A percentile compares a stretch with the other conserved stretches of the same genome.
These are phyloP conservation scores for Pangasianodon hypophthalmus DNA, from an alignment of 2,113 vertebrate genomes.

Conservation along the genomic window DNA sequence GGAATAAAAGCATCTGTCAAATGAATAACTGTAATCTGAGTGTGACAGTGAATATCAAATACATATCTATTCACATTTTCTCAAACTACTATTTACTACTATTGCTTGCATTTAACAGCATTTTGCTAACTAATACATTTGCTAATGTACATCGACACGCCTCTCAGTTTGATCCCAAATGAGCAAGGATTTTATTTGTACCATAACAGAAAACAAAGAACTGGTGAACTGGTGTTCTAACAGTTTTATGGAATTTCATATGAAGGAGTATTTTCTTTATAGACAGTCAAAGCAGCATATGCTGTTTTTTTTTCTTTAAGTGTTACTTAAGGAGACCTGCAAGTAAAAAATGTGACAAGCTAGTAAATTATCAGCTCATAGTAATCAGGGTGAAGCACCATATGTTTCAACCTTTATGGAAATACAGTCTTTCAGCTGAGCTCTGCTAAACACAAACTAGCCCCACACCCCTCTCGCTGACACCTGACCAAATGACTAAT, in stretches of 20 bases:
- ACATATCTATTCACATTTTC: not conserved
- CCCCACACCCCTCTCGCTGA: slow-evolving; percentile 53
- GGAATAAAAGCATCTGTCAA: not conserved
- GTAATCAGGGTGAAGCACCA: slow-evolving; percentile 46
- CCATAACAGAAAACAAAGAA: not conserved
- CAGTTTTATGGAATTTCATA: not conserved
- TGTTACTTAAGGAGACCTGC: slow-evolving; percentile 8
- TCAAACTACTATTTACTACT: not conserved
- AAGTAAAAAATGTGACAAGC: slow-evolving; percentile 40
- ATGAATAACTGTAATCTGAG: not conserved
- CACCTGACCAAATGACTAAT: not conserved
- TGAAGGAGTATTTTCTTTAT: not conserved
- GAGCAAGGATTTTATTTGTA: not conserved
- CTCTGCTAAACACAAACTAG: slow-evolving; percentile 24
- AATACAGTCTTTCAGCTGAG: slow-evolving; percentile 42
- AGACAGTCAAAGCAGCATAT: not conserved
- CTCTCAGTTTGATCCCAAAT: not conserved
- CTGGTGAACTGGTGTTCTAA: not conserved
- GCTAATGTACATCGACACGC: not conserved
- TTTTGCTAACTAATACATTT: not conserved
- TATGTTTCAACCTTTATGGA: slow-evolving; percentile 50
- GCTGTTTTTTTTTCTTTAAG: not conserved
- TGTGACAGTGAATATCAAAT: not conserved
- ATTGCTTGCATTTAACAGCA: not conserved
- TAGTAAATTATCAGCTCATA: slow-evolving; percentile 48